Percentiles rank a stretch among this genome's conserved stretches.
phyloP scores from a whole-genome alignment of 1,140 invertebrate genomes.

The Drosophila saltans region DNA sequence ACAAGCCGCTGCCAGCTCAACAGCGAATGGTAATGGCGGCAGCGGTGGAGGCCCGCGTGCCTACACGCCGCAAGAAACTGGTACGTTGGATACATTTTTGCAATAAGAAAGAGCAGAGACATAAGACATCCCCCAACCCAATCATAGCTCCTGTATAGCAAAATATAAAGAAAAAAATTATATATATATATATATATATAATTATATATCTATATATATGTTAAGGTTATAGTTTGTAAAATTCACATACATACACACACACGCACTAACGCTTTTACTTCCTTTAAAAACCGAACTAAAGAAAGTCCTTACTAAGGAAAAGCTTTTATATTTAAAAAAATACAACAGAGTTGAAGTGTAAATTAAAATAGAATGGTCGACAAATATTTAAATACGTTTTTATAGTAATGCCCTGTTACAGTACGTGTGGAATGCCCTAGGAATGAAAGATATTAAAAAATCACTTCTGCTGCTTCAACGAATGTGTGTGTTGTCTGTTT shows the following conservation, averaged over 20 bases:
- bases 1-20: conserved; percentile 65
- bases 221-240: conserved; percentile 48
- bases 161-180: conserved; percentile 31
- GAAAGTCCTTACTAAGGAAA: background rate
- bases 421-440: background rate
- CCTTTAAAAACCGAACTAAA: too few species aligned
- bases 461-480: too few species aligned
- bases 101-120: conserved; percentile 57
- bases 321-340: background rate
- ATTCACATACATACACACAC: conserved; percentile 12
- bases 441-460: background rate
- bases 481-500: too few species aligned
- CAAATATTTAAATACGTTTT: background rate
- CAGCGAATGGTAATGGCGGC: conserved; percentile 69
- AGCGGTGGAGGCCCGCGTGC: conserved; percentile 64
- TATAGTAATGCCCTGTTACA: background rate
- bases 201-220: conserved; percentile 56
- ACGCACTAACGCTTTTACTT: conserved; percentile 17
- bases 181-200: conserved; percentile 25
- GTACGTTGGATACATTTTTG: conserved; percentile 82
- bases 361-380: background rate
- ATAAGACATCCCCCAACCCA: conserved; percentile 35
- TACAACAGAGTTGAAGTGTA: background rate
- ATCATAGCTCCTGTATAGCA: conserved; percentile 47
- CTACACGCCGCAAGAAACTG: conserved; percentile 72